phyloP scores from a whole-genome alignment of 2,113 vertebrate genomes.

The Eptesicus fuscus region DNA sequence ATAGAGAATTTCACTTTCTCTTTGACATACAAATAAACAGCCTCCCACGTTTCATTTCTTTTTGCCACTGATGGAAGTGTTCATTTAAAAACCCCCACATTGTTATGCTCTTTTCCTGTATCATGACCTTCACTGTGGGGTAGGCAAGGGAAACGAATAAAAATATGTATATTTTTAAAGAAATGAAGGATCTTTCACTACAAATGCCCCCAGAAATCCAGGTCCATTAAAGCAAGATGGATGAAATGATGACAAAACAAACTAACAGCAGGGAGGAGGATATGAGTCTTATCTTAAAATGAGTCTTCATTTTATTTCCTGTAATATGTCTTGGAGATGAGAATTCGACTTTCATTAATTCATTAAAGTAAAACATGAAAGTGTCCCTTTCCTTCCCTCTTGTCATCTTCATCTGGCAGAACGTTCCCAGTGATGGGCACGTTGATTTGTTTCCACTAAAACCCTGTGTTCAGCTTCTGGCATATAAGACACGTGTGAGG shows the following conservation, averaged over 20 bases:
- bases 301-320: background rate
- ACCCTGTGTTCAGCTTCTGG: background rate
- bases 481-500: background rate
- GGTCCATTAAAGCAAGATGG: background rate
- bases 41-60: conserved; percentile 39
- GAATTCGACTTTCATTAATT: background rate
- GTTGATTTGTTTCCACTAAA: background rate
- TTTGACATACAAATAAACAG: conserved; percentile 53
- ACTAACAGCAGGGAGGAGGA: background rate
- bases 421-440: background rate
- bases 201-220: background rate
- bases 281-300: background rate
- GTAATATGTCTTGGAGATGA: background rate
- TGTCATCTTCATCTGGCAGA: background rate
- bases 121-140: conserved; percentile 5
- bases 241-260: background rate
- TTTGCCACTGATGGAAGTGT: conserved; percentile 28
- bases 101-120: background rate
- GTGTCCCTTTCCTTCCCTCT: background rate
- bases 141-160: background rate
- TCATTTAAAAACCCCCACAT: background rate
- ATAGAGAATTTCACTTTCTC: conserved; percentile 46
- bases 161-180: background rate
- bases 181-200: background rate
- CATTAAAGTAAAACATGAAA: background rate